A percentile compares a stretch with the other conserved stretches of the same genome.
Conservation (phyloP, 2,888 invertebrate species). For the Caenorhabditis afra region DNA sequence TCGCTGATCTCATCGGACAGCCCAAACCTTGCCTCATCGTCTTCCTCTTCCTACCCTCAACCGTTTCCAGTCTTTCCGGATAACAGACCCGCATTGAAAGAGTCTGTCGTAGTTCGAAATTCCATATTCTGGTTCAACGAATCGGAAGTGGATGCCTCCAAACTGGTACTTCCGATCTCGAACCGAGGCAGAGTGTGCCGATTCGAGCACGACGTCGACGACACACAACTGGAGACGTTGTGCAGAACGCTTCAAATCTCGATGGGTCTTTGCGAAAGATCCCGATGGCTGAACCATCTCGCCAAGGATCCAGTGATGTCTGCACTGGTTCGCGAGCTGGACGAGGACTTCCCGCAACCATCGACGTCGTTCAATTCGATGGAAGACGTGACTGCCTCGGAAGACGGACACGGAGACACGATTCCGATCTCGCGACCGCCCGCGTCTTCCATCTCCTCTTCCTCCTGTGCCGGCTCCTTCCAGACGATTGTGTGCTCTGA, state of each 20-base stretch:
- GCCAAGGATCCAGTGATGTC: constrained; percentile 58
- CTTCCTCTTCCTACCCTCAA: constrained; percentile 1
- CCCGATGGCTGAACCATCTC: constrained; percentile 62
- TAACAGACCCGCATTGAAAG: constrained; percentile 3
- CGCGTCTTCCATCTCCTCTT: constrained; percentile 35
- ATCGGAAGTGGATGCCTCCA: constrained; percentile 53
- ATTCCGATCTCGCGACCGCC: constrained; percentile 16
- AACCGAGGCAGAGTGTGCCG: constrained; percentile 54
- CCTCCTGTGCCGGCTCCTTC: constrained; percentile 25
- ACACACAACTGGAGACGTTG: constrained; percentile 48
- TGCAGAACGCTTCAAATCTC: constrained; percentile 53
- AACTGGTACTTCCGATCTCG: constrained; percentile 40
- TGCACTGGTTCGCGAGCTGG: constrained; percentile 36
- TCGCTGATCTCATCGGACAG: constrained; percentile 12
- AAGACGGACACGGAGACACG: background rate
- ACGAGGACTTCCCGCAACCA: constrained; percentile 39
- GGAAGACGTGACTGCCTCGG: background rate
- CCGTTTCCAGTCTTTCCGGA: background rate
- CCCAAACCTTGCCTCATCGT: background rate
- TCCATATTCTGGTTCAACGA: constrained; percentile 60
- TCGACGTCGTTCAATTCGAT: background rate
- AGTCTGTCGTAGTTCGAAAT: constrained; percentile 34
- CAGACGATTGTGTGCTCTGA: constrained; percentile 30
- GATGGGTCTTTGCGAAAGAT: constrained; percentile 54
- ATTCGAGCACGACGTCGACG: constrained; percentile 53